Percentiles rank a stretch among this genome's conserved stretches.
Conservation (phyloP, 2,113 vertebrate genomes). For the Scytalopus superciliaris region DNA sequence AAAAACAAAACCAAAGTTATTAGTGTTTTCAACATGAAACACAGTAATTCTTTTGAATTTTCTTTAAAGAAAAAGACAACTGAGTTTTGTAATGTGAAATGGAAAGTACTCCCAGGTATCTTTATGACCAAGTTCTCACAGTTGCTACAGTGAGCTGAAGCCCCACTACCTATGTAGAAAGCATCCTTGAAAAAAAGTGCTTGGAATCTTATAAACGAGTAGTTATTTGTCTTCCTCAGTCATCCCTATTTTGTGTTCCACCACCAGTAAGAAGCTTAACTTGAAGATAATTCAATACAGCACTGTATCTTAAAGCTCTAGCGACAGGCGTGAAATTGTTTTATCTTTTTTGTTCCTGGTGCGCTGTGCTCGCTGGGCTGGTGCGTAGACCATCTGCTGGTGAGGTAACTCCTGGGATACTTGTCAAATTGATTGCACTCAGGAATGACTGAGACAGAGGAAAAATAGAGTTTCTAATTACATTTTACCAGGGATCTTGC, state of each 20-base stretch:
- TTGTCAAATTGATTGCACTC: conserved; percentile 57
- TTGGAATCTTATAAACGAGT: background rate
- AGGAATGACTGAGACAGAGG: conserved; percentile 2
- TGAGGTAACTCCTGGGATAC: conserved; percentile 20
- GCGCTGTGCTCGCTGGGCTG: conserved; percentile 9
- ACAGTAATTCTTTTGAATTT: background rate
- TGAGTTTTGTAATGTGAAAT: background rate
- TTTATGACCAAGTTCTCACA: background rate
- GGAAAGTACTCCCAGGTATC: background rate
- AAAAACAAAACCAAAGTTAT: background rate
- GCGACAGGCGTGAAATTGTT: conserved; percentile 55
- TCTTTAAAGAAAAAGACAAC: background rate
- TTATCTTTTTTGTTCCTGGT: conserved; percentile 18
- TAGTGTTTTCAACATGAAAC: background rate
- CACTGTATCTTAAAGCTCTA: background rate
- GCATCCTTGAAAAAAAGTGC: background rate
- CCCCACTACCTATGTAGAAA: background rate
- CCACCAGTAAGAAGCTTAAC: background rate
- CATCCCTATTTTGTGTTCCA: background rate
- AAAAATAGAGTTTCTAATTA: conserved; percentile 51
- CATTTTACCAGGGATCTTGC: conserved; percentile 19
- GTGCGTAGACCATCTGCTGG: conserved; percentile 47
- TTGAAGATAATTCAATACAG: conserved; percentile 57
- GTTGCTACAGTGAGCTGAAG: background rate
- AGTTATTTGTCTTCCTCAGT: conserved; percentile 2